A percentile compares a stretch with the other conserved stretches of the same genome.
phyloP scores from a whole-genome alignment of 2,113 vertebrate genomes.

The Merops nubicus region DNA sequence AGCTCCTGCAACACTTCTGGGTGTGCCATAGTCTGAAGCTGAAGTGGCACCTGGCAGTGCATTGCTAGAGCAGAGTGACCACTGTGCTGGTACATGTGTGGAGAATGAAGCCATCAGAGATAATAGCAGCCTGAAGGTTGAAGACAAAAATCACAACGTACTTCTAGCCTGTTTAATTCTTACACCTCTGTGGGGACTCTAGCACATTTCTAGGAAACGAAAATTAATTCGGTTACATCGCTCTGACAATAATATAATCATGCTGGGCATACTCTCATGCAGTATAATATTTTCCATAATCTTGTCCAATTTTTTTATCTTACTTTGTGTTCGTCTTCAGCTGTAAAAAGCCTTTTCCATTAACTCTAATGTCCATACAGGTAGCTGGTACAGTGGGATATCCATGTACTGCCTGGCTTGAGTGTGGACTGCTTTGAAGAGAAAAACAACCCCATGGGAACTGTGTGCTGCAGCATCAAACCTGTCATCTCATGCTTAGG shows the following conservation, averaged over 20 bases:
- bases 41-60: not conserved
- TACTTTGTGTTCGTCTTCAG: not conserved
- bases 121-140: not conserved
- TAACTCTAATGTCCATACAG: not conserved
- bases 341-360: not conserved
- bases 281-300: not conserved
- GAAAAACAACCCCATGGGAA: not conserved
- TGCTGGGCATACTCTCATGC: not conserved
- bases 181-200: slow-evolving; percentile 10
- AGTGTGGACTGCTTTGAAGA: not conserved
- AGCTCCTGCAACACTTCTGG: not conserved
- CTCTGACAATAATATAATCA: not conserved
- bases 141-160: not conserved
- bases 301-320: slow-evolving; percentile 1
- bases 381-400: not conserved
- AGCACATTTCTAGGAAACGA: slow-evolving; percentile 23
- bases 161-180: slow-evolving; percentile 19
- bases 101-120: not conserved
- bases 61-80: not conserved
- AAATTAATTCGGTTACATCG: slow-evolving; percentile 28
- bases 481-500: not conserved
- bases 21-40: not conserved
- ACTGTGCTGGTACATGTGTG: not conserved
- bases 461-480: not conserved
- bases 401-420: not conserved